Conservation (phyloP, 2,797 vertebrate species). For the Rachycentron canadum region DNA sequence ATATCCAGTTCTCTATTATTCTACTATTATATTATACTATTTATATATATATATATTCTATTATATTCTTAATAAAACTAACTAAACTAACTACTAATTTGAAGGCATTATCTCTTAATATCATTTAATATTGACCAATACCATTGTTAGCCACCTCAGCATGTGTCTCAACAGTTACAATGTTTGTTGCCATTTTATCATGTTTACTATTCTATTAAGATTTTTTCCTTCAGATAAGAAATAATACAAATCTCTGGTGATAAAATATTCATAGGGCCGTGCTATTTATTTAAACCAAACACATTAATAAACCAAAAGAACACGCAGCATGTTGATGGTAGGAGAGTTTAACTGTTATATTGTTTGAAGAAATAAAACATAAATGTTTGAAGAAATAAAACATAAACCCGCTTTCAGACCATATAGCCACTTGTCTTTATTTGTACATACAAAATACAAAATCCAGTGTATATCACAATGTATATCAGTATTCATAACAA, state of each 20-base stretch:
- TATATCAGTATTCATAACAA: not conserved
- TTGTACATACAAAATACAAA: constrained; percentile 11
- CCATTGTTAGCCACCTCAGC: not conserved
- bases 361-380: no score
- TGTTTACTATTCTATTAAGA: constrained; percentile 14
- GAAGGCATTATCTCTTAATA: not conserved
- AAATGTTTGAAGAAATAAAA: constrained; percentile 14
- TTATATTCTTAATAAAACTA: not conserved
- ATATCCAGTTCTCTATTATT: not conserved
- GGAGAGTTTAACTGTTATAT: not conserved
- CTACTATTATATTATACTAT: not conserved
- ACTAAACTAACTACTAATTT: not conserved
- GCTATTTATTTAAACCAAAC: constrained; percentile 18
- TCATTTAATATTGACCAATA: not conserved
- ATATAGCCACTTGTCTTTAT: constrained; percentile 49
- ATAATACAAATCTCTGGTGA: constrained; percentile 5
- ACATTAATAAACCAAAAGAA: not conserved
- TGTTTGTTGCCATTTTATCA: not conserved
- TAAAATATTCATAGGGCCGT: not conserved
- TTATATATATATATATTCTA: not conserved
- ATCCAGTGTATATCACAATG: constrained; percentile 6
- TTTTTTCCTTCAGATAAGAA: constrained; percentile 8
- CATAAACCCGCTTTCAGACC: constrained; percentile 7
- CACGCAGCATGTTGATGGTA: not conserved
- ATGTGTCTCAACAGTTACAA: not conserved